A percentile compares a stretch with the other conserved stretches of the same genome.
Evolutionary conservation across 2,888 invertebrate genomes (phyloP).

Genomic region (Cryptophagus acutangulus): DNA sequence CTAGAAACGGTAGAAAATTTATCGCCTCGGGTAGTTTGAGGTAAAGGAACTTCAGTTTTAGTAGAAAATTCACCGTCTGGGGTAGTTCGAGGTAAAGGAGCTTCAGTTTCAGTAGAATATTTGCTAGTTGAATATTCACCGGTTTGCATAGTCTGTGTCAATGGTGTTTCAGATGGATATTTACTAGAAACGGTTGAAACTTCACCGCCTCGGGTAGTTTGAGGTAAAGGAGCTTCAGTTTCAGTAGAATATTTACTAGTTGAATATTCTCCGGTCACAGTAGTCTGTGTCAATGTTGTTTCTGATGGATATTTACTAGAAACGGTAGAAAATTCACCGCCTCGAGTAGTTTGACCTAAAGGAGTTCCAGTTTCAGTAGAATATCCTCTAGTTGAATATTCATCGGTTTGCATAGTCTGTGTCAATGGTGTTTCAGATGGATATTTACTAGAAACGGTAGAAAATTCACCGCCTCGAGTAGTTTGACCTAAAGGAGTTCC

Average conservation of each 20-base stretch:
- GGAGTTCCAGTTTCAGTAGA: constrained; percentile 7
- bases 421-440: constrained; percentile 6
- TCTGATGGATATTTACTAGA: neutral
- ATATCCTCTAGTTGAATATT: constrained; percentile 6
- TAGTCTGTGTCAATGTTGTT: neutral
- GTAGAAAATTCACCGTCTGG: neutral
- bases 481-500: constrained; percentile 8
- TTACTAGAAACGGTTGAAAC: neutral
- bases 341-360: neutral
- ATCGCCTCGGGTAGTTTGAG: neutral
- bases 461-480: constrained; percentile 5
- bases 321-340: neutral
- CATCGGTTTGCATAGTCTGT: too few relatives aligned
- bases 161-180: neutral
- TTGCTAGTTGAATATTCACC: neutral
- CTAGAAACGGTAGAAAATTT: constrained; percentile 1
- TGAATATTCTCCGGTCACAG: neutral
- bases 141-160: neutral
- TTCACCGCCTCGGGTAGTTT: constrained; percentile 1
- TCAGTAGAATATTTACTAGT: too few relatives aligned
- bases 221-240: constrained; percentile 3
- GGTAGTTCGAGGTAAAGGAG: neutral
- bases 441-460: constrained; percentile 2
- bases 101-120: neutral
- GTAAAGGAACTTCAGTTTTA: constrained; percentile 1